phyloP scores from a whole-genome alignment of 2,113 vertebrate species.

The Channa argus region DNA sequence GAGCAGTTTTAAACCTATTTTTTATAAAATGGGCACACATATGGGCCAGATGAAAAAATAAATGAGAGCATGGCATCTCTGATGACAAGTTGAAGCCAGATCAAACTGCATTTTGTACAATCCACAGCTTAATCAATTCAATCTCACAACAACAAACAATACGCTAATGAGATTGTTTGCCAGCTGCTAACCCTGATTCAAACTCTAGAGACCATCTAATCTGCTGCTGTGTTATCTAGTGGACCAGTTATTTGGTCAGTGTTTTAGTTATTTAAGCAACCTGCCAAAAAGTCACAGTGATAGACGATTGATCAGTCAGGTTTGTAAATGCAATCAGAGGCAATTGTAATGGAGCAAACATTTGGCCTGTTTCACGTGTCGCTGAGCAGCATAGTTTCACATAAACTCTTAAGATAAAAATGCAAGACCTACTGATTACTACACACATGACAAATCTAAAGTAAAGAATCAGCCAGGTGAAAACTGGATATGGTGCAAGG shows the following conservation, averaged over 20 bases:
- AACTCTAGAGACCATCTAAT: conserved; percentile 48
- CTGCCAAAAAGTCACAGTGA: conserved; percentile 42
- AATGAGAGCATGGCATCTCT: conserved; percentile 33
- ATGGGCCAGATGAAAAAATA: conserved; percentile 13
- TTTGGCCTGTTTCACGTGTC: conserved; percentile 35
- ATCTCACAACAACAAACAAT: conserved; percentile 57
- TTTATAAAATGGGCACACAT: neutral
- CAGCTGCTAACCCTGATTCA: conserved; percentile 42
- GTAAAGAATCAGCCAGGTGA: conserved; percentile 27
- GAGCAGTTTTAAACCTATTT: neutral
- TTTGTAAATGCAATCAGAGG: conserved; percentile 9
- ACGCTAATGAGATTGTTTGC: conserved; percentile 65
- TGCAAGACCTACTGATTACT: conserved; percentile 17
- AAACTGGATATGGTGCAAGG: conserved; percentile 16
- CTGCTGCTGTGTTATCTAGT: conserved; percentile 53
- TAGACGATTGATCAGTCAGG: conserved; percentile 2
- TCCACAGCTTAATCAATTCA: conserved; percentile 56
- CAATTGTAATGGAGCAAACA: conserved; percentile 11
- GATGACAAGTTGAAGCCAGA: conserved; percentile 51
- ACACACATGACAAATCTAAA: conserved; percentile 7
- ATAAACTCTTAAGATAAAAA: conserved; percentile 8
- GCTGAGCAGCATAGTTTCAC: conserved; percentile 1
- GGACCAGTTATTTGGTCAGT: conserved; percentile 55
- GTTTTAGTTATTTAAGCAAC: conserved; percentile 34
- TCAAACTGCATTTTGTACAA: conserved; percentile 71